Evolutionary conservation across 2,888 invertebrate species (phyloP), one percentile per base, ranked within the genome.

Genomic region (Belgica antarctica): DNA sequence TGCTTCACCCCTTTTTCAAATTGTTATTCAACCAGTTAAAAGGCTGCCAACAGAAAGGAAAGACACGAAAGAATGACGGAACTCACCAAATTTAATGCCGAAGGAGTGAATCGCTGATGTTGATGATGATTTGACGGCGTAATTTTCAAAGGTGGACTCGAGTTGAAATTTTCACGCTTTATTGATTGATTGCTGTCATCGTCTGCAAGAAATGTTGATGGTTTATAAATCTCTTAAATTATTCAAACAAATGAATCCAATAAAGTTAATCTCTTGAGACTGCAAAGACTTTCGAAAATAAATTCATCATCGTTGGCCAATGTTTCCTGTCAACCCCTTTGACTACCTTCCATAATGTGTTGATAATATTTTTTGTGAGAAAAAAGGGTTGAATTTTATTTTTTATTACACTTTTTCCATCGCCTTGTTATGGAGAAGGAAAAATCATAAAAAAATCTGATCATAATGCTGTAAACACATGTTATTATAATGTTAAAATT

Each of bases 151-250:
- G 63, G 57, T 47, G 70, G 36, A 59, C 62, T 57, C 34, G 47
- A 62, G 70, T 76, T 1, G 79, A 78, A 80, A 17, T 77, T 76
- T 36, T 78, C 80, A 70, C 80, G 78, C 73, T 79, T 79, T 73
- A 79, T 80, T 70, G 78, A 79, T 72, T 77, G 78, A 66, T 75
- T 75, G 71, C 79, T 79, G 70, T 78, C 74, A 72, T 76, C 77
- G 73, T 75, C 81, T 80, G 75, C 1, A 78, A 76, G 34, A n/a
- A 57, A 72, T 70, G 47, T 62, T 27, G 22, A 34, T 31, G 19
- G 70, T 7, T 47, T 36, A 36, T 36, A 8, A 10, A 36, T 8
- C 36, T 36, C 12, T 22, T 52, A 52, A 52, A 5, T 52, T 52
- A 22, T 52, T 17, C 52, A 52, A 22, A 52, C 52, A 52, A 27